Percentiles rank a stretch among this genome's conserved stretches.
phyloP scores from a whole-genome alignment of 2,113 vertebrate species.

The Sardina pilchardus region DNA sequence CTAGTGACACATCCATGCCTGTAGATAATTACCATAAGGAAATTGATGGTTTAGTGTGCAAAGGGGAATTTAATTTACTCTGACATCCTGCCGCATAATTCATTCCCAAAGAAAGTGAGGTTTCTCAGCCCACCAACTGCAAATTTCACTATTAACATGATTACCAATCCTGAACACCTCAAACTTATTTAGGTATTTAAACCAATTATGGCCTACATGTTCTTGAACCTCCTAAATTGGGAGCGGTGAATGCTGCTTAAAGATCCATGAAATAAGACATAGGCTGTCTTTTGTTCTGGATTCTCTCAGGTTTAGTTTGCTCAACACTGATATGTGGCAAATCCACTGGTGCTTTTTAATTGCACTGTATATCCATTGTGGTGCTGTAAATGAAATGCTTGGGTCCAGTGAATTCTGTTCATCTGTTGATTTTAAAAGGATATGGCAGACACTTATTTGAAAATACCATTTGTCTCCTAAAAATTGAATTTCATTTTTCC shows the following conservation, averaged over 20 bases:
- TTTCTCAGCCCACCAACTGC: constrained; percentile 85
- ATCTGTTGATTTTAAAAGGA: constrained; percentile 24
- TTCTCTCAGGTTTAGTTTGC: constrained; percentile 53
- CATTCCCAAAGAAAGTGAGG: constrained; percentile 94
- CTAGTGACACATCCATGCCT: constrained; percentile 99
- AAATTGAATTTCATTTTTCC: not conserved
- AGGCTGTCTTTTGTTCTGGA: constrained; percentile 62
- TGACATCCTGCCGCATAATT: constrained; percentile 97
- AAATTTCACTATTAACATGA: constrained; percentile 98
- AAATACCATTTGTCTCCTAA: not conserved
- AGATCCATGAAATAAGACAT: constrained; percentile 89
- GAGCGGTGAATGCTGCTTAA: constrained; percentile 87
- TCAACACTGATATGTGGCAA: constrained; percentile 66
- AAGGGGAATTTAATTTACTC: constrained; percentile 99
- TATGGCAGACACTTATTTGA: not conserved
- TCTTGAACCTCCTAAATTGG: constrained; percentile 78
- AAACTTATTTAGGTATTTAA: constrained; percentile 92
- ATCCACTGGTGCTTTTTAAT: constrained; percentile 70
- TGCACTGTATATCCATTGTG: constrained; percentile 53
- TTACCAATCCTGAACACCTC: constrained; percentile 96
- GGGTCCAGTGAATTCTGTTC: constrained; percentile 15
- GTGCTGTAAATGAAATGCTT: constrained; percentile 22
- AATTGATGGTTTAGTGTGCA: constrained; percentile 99
- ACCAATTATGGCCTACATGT: constrained; percentile 90
- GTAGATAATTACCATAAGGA: constrained; percentile 99